A percentile compares a stretch with the other conserved stretches of the same genome.
phyloP scores from a whole-genome alignment of 2,888 invertebrate species.

The Caenorhabditis parvicauda region DNA sequence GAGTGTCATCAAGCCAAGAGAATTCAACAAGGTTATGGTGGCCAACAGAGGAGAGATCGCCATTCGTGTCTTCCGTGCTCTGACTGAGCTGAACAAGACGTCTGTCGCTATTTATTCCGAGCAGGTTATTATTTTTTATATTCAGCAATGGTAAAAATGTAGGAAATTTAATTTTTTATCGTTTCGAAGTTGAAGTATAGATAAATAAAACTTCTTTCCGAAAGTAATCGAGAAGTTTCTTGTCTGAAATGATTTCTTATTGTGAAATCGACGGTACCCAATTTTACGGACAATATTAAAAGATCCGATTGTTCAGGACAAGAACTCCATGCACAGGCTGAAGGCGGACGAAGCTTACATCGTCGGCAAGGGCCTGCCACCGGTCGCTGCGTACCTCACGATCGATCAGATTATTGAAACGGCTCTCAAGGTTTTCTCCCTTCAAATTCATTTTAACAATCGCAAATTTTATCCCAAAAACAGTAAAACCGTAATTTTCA shows the following conservation, averaged over 20 bases:
- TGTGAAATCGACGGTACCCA: too few relatives aligned
- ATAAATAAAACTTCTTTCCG: too few relatives aligned
- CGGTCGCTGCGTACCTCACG: conserved; percentile 94
- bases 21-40: conserved; percentile 73
- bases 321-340: conserved; percentile 57
- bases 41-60: conserved; percentile 98
- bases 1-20: conserved; percentile 20
- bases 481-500: too few relatives aligned
- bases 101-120: conserved; percentile 98
- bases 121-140: conserved; percentile 43
- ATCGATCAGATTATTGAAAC: conserved; percentile 93
- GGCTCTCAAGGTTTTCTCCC: conserved; percentile 71
- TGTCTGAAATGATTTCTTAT: too few relatives aligned
- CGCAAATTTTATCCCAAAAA: too few relatives aligned
- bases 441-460: background rate
- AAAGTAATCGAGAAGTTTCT: too few relatives aligned
- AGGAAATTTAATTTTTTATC: too few relatives aligned
- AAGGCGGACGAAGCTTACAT: conserved; percentile 92
- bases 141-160: too few relatives aligned
- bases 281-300: too few relatives aligned
- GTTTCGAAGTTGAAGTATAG: too few relatives aligned
- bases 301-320: too few relatives aligned
- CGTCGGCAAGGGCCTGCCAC: conserved; percentile 89
- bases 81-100: conserved; percentile 87
- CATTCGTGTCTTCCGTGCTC: conserved; percentile 94